These are phyloP conservation scores for Disparrhopalites patrizii DNA, from an alignment of 2,888 invertebrate genomes.

Conservation along the genomic window DNA sequence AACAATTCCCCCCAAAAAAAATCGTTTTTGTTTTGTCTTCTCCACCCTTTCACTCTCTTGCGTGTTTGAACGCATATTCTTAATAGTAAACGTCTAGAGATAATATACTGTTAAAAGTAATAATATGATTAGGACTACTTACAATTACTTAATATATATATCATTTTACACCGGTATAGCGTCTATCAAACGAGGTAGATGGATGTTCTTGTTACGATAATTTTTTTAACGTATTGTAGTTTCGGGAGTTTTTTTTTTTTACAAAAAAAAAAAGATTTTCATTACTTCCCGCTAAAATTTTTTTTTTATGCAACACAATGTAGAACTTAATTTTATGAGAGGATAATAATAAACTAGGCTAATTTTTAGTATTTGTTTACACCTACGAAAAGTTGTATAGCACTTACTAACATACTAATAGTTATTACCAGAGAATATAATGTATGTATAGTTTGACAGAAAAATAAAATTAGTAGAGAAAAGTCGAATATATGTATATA, in stretches of 20 bases:
- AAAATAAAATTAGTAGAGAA: constrained; percentile 29
- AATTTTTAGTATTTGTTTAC: too few relatives aligned
- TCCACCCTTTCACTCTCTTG: too few relatives aligned
- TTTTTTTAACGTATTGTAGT: neutral
- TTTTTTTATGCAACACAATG: neutral
- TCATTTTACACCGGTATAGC: neutral
- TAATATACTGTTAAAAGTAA: neutral
- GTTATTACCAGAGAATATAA: too few relatives aligned
- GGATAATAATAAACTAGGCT: too few relatives aligned
- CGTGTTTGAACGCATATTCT: too few relatives aligned
- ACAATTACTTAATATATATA: neutral
- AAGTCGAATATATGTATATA: too few relatives aligned
- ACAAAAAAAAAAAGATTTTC: neutral
- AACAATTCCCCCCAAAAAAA: neutral
- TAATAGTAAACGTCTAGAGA: too few relatives aligned
- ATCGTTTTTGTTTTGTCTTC: neutral
- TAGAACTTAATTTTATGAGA: too few relatives aligned
- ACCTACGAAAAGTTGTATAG: too few relatives aligned
- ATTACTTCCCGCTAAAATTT: neutral
- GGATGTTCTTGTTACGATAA: neutral
- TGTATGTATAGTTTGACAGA: too few relatives aligned
- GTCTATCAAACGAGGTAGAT: constrained; percentile 1
- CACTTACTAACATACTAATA: too few relatives aligned
- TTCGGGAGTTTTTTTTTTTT: too few relatives aligned
- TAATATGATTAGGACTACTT: neutral